Conservation (phyloP, 1,140 invertebrate genomes). For the Ericerus pela region DNA sequence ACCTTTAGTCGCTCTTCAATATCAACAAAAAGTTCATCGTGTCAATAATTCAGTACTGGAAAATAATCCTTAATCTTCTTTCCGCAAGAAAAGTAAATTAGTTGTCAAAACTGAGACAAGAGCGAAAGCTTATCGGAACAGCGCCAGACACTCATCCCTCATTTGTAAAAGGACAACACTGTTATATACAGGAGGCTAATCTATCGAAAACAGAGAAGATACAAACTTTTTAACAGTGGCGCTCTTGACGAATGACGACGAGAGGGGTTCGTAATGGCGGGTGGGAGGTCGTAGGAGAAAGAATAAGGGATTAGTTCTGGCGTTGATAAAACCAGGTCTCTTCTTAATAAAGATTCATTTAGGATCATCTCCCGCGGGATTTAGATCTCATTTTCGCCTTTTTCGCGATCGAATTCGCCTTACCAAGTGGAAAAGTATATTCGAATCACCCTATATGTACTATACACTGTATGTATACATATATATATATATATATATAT, state of each 20-base stretch:
- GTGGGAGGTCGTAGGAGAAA: background rate
- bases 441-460: too few species aligned
- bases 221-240: too few species aligned
- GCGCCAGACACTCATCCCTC: slow-evolving; percentile 9
- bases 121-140: slow-evolving; percentile 7
- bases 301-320: slow-evolving; percentile 10
- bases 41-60: slow-evolving; percentile 11
- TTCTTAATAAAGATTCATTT: slow-evolving; percentile 12
- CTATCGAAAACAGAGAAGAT: slow-evolving; percentile 12
- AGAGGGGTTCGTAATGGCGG: background rate
- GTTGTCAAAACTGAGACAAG: slow-evolving; percentile 12
- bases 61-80: slow-evolving; percentile 11
- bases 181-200: slow-evolving; percentile 8
- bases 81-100: slow-evolving; percentile 11
- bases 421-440: too few species aligned
- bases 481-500: too few species aligned
- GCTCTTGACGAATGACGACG: too few species aligned
- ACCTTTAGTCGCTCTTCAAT: background rate
- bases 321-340: slow-evolving; percentile 10
- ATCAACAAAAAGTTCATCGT: slow-evolving; percentile 12
- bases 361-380: slow-evolving; percentile 7
- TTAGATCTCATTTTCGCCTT: slow-evolving; percentile 6
- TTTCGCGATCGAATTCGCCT: too few species aligned
- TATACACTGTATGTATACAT: too few species aligned
- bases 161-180: slow-evolving; percentile 11